These are phyloP conservation scores for Rhaphigaster nebulosa DNA, from an alignment of 2,888 invertebrate species.

Conservation along the genomic window DNA sequence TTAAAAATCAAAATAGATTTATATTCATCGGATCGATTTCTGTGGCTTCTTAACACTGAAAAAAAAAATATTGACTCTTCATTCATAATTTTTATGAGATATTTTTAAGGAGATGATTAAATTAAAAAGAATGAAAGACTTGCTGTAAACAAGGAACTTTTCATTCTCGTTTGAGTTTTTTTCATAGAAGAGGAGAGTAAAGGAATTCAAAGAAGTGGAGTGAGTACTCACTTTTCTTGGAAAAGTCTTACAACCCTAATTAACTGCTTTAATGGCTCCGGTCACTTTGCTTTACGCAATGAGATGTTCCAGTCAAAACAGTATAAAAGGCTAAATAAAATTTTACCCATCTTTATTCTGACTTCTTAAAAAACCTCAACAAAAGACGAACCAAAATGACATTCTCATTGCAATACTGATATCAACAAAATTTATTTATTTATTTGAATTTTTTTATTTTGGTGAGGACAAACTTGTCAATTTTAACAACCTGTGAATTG, in stretches of 20 bases:
- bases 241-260: constrained; percentile 17
- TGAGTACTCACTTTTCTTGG: constrained; percentile 7
- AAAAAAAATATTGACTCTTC: background rate
- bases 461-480: too few species aligned
- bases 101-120: constrained; percentile 1
- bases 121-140: constrained; percentile 25
- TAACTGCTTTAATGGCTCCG: background rate
- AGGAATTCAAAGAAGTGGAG: background rate
- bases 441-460: too few species aligned
- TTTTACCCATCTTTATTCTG: background rate
- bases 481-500: too few species aligned
- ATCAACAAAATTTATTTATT: background rate
- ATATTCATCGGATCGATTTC: too few species aligned
- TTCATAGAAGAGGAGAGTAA: constrained; percentile 8
- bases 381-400: too few species aligned
- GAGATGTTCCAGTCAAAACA: background rate
- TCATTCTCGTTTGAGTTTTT: background rate
- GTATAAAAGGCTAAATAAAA: background rate
- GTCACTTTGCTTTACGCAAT: constrained; percentile 10
- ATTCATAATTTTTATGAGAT: constrained; percentile 22
- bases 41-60: background rate
- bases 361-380: background rate
- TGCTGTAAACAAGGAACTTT: constrained; percentile 16
- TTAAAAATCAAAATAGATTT: too few species aligned
- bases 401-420: too few species aligned